phyloP scores from a whole-genome alignment of 1,140 invertebrate species.

The Drosophila virilis region DNA sequence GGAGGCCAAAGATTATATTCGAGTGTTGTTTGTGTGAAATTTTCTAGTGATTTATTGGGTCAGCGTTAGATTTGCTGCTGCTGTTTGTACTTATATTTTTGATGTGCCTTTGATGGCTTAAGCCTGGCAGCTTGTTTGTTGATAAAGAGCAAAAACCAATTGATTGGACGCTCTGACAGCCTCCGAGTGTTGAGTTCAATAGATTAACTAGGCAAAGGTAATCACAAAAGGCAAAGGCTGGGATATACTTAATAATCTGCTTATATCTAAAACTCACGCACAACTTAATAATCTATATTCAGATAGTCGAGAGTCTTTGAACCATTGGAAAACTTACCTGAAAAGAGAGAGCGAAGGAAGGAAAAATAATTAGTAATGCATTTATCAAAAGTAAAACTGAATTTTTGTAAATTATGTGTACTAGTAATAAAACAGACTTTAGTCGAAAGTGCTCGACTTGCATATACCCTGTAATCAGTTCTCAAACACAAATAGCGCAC shows the following conservation, averaged over 20 bases:
- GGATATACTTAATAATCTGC: conserved; percentile 13
- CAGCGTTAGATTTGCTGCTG: conserved; percentile 35
- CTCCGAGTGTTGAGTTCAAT: conserved; percentile 2
- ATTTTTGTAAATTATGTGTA: not conserved
- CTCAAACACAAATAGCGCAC: too few species aligned
- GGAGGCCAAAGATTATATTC: conserved; percentile 20
- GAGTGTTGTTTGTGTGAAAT: conserved; percentile 40
- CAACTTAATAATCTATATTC: conserved; percentile 19
- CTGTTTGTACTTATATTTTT: conserved; percentile 11
- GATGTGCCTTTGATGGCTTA: conserved; percentile 34
- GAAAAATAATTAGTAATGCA: not conserved
- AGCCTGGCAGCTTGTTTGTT: conserved; percentile 24
- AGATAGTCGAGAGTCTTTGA: conserved; percentile 1
- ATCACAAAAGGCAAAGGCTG: not conserved
- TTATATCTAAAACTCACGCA: conserved; percentile 66
- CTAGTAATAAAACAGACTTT: too few species aligned
- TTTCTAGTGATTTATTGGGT: conserved; percentile 72
- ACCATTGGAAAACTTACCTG: conserved; percentile 60
- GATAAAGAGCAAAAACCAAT: conserved; percentile 30
- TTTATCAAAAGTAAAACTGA: not conserved
- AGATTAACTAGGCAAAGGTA: conserved; percentile 16
- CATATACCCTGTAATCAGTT: too few species aligned
- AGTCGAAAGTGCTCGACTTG: too few species aligned
- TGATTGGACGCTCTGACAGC: conserved; percentile 39
- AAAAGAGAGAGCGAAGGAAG: conserved; percentile 42